Evolutionary conservation across 2,888 invertebrate genomes (phyloP).

Genomic region (Volucella inanis): DNA sequence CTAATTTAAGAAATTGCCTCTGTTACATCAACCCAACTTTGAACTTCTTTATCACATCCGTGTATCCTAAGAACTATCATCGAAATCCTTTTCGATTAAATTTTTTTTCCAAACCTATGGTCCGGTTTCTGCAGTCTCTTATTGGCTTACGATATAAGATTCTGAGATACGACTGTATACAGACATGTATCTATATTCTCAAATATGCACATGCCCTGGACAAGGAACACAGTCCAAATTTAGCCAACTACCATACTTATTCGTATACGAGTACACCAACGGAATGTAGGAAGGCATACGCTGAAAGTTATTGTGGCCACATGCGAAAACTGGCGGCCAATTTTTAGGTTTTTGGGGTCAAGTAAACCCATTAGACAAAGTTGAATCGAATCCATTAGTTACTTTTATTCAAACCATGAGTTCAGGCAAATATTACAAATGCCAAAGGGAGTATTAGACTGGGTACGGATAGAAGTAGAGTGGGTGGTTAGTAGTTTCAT

Average conservation of each 20-base stretch:
- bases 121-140: not conserved
- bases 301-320: slow-evolving; percentile 6
- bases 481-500: slow-evolving; percentile 38
- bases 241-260: not conserved
- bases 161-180: slow-evolving; percentile 8
- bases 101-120: not conserved
- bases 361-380: slow-evolving; percentile 83
- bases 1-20: slow-evolving; percentile 36
- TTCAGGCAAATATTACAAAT: slow-evolving; percentile 29
- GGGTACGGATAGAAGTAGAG: not conserved
- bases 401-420: slow-evolving; percentile 51
- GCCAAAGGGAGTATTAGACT: not conserved
- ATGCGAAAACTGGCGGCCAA: slow-evolving; percentile 43
- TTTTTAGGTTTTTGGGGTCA: slow-evolving; percentile 82
- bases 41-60: not conserved
- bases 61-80: slow-evolving; percentile 36
- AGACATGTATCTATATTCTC: not conserved
- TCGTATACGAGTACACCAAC: not conserved
- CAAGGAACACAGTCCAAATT: not conserved
- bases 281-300: not conserved
- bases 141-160: slow-evolving; percentile 4
- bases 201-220: slow-evolving; percentile 14
- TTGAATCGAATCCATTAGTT: slow-evolving; percentile 83
- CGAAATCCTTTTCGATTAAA: slow-evolving; percentile 18
- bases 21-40: not conserved